Evolutionary conservation across 1,140 invertebrate genomes (phyloP), one percentile per base, ranked within the genome.

Genomic region (Ephestia elutella): DNA sequence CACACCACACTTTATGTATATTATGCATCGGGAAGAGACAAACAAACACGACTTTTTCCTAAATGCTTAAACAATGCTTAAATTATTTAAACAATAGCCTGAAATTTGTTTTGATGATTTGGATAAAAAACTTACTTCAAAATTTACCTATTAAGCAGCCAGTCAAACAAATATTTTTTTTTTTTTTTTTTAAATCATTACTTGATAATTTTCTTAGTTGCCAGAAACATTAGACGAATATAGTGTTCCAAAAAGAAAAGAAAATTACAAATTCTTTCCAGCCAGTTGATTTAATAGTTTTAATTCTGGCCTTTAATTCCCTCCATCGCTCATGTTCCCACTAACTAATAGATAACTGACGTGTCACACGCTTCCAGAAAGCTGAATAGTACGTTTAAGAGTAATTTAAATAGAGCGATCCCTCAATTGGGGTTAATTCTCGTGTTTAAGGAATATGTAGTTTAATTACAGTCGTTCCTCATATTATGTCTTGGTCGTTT

Each of bases 351-450:
- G 68, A 68, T 70, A 70, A 57, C 68, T 84, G 81, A 86, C 81
- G 79, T 86, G 81, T 80, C 81, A 76, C 78, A 79, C 66, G 65
- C 75, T 86, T 86, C 82, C 85, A 86, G 74, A 88, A 88, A 88
- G 75, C 73, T 82, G 82, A 78, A 81, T 82, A 82, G 77, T 78
- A 70, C 68, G 71, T 78, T 44, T 69, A 64, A 68, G 70, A 75
- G 78, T 87, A 80, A 87, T 86, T 87, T 87, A 86, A 86, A 88
- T 88, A 88, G 82, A 86, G 74, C 83, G 80, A 79, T 84, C 82
- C 80, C 76, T 86, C 85, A 87, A 87, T 88, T 88, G 82, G 74
- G 85, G 85, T 88, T 88, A 88, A 88, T 88, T 88, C 83, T 57
- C 71, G 73, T 80, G 80, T 88, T 86, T 88, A 86, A 88, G 85